Percentiles rank a stretch among this genome's conserved stretches.
Evolutionary conservation across 2,888 invertebrate genomes (phyloP).

Genomic region (Busseola fusca): DNA sequence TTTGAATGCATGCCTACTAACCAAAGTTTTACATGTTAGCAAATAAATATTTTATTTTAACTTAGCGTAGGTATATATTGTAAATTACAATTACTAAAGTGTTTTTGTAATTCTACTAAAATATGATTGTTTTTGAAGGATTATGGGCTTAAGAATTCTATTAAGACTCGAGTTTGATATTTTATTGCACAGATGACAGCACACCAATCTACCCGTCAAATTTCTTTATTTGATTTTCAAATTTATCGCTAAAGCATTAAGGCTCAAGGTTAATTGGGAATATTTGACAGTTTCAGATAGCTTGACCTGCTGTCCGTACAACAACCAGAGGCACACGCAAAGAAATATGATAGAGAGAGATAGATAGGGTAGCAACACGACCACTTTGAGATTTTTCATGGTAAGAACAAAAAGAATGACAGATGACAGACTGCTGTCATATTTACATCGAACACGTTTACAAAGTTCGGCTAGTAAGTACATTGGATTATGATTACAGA

Average conservation of each 20-base stretch:
- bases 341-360: no score
- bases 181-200: no score
- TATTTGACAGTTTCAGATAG: no score
- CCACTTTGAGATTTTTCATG: neutral
- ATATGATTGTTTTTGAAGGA: neutral
- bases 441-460: neutral
- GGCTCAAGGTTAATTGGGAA: no score
- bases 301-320: no score
- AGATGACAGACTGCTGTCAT: neutral
- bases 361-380: no score
- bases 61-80: neutral
- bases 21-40: no score
- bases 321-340: neutral
- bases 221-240: no score
- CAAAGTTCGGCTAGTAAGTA: neutral
- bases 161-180: neutral
- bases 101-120: neutral
- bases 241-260: no score
- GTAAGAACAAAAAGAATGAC: neutral
- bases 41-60: neutral
- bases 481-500: neutral
- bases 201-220: no score
- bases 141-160: no score
- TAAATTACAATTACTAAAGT: neutral
- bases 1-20: no score